These are phyloP conservation scores for Aptenodytes forsteri DNA, from an alignment of 2,113 vertebrate species.

Conservation along the genomic window DNA sequence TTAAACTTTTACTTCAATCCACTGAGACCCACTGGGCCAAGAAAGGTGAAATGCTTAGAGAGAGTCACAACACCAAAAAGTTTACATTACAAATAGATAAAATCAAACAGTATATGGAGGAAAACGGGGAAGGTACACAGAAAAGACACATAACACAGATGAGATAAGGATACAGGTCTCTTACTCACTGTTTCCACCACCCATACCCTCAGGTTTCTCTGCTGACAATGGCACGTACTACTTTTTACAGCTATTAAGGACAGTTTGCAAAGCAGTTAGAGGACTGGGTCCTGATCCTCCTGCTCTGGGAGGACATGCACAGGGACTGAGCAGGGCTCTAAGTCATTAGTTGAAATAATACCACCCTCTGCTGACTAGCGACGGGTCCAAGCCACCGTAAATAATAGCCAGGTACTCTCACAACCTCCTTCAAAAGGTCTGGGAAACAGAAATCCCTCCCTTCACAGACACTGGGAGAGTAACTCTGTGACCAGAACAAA, in stretches of 20 bases:
- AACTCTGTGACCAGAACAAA: background rate
- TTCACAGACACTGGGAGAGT: background rate
- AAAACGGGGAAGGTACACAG: background rate
- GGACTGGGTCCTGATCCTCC: background rate
- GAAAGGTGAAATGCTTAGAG: background rate
- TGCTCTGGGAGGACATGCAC: accelerated
- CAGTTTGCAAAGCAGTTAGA: background rate
- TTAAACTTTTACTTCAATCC: background rate
- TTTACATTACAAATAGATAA: background rate
- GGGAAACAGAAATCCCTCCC: background rate
- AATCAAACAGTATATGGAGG: background rate
- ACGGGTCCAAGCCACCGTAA: background rate
- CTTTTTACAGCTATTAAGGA: background rate
- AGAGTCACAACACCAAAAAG: background rate
- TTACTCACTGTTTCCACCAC: background rate
- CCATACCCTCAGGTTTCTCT: background rate
- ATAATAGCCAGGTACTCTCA: background rate
- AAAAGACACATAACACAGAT: background rate
- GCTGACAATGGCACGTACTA: background rate
- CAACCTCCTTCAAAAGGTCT: background rate
- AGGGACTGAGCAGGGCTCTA: background rate
- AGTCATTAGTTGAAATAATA: background rate
- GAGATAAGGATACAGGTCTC: background rate
- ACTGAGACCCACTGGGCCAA: background rate
- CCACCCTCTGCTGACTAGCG: background rate